Conservation (phyloP, 53 echinoderm and acorn worm species). For the Astropecten irregularis region DNA sequence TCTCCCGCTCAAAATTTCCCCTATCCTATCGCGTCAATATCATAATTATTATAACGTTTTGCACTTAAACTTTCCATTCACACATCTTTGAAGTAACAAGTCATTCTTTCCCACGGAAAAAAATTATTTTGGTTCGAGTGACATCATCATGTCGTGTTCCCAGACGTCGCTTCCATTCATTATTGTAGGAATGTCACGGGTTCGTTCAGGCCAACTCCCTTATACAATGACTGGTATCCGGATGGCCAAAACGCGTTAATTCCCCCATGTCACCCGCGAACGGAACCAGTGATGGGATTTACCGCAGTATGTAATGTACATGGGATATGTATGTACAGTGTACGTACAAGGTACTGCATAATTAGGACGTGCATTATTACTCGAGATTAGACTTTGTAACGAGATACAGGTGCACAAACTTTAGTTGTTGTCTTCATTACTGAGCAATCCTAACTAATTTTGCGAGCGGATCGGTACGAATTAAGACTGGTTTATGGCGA, state of each 20-base stretch:
- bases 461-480: conserved; percentile 1
- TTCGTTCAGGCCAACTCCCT: conserved; percentile 36
- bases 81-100: too few relatives aligned
- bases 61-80: too few relatives aligned
- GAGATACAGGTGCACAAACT: too few relatives aligned
- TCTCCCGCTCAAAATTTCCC: too few relatives aligned
- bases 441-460: conserved; percentile 18
- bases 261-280: neutral
- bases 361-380: too few relatives aligned
- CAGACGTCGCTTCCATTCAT: too few relatives aligned
- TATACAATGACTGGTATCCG: conserved; percentile 3
- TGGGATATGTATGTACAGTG: neutral
- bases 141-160: conserved; percentile 6
- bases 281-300: neutral
- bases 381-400: too few relatives aligned
- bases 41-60: too few relatives aligned
- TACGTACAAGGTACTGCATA: neutral
- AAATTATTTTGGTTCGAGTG: neutral
- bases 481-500: conserved; percentile 75
- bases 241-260: neutral
- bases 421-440: too few relatives aligned
- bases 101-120: too few relatives aligned
- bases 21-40: too few relatives aligned
- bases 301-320: neutral
- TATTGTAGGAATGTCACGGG: neutral